Evolutionary conservation across 2,113 vertebrate species (phyloP), one percentile per base, ranked within the genome.

Genomic region (Marmota flaviventris): DNA sequence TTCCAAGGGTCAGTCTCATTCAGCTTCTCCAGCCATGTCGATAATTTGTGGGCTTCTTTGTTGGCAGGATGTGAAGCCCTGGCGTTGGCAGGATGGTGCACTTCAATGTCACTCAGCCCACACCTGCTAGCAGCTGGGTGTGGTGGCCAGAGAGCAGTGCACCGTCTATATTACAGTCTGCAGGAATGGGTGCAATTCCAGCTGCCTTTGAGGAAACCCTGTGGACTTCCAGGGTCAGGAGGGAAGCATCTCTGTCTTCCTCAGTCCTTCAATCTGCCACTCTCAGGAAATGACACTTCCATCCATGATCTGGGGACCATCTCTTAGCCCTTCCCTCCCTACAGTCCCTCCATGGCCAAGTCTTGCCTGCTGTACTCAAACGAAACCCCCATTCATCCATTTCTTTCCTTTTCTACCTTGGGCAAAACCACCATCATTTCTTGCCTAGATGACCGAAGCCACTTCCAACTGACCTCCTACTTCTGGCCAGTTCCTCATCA

Each of bases 101-200:
- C 34, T 20, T 42, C 48, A 14, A 0, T 5, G 20, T 17, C 29
- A 10, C 29, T 48, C 14, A 5, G n/a, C 42, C 29, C 58, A 45
- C 8, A 1, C 39, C 29, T 20, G 13, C 27, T 37, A 25, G 29
- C 18, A 10, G 17, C 18, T 22, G 3, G 5, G 11, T 0, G 0
- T 32, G n/a, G 84, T 63, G 75, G 20, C n/a, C 53, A 2, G 61
- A 65, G 69, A 69, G 58, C 12, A 8, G 12, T 56, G 32, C 20
- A 12, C 0, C 0, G 65, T 45, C 58, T 24, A 0, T 0, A 37
- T 8, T 2, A 3, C 0, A 69, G 39, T 58, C 17, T 65, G 48
- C 25, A n/a, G 88, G 65, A 73, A 16, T 27, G 56, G 25, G n/a
- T 11, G 1, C 48, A 0, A 11, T 25, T 51, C 32, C 25, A 12